Base-by-base conservation (phyloP, 64 coral and sea anemone species). In the Montipora cactus region DNA sequence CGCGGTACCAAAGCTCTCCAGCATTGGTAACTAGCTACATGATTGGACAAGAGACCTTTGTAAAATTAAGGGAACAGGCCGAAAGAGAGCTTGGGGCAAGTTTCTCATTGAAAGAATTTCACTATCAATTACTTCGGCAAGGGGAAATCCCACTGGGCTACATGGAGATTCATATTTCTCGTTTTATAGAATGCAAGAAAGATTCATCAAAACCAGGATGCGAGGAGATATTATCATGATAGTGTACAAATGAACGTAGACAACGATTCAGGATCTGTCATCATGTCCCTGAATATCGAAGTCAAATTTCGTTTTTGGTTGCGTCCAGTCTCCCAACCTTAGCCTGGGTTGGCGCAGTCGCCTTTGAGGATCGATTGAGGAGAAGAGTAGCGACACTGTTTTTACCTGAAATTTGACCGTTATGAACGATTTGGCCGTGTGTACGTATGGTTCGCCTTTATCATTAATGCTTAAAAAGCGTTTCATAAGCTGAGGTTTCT, bases 121-220 rank as follows among this genome's bases (percentile, higher is more conserved):
- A 93, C n/a, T 93, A 93, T 59, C 92, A 93, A 67, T 28, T 93
- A 8, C 58, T 93, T 5, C 92, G 69, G 20, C 92, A 93, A 59
- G 92, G 92, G 3, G 92, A 93, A n/a, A 7, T 93, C 8, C 75
- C 92, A 4, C n/a, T 93, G 1, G 50, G 80, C 4, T 93, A 93
- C 23, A 61, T 93, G 53, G 76, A 93, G n/a, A 51, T 49, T 4
- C 75, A 88, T 11, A 88, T 88, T 49, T 23, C 48, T 3, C 61
- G 78, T 10, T 93, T 79, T 78, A 87, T 93, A n/a, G 44, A 73
- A 50, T 70, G 89, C 28, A 91, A 91, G 59, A 91, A 70, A 9
- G 79, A 82, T 18, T 74, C 79, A 59, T n/a, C 79, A 59, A 20
- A 22, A 3, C 45, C 13, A 0, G 67, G 11, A 46, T 91, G 89